Conservation (phyloP, 2,888 invertebrate species). For the Drosophila diplacantha region DNA sequence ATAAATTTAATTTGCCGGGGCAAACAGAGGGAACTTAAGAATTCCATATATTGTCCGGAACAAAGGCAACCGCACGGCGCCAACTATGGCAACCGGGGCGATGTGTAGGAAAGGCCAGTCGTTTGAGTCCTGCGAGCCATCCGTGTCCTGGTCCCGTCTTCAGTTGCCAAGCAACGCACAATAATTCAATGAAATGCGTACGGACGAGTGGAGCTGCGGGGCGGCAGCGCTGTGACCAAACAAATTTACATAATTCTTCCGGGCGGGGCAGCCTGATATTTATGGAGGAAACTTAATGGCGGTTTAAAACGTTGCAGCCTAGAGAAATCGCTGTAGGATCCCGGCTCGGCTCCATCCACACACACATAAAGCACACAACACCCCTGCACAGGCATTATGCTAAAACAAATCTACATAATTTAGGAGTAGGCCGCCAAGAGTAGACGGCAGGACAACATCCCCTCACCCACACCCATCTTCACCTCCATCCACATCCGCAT, state of each 20-base stretch:
- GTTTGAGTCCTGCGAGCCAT: background rate
- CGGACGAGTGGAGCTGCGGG: constrained; percentile 3
- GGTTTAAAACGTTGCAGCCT: constrained; percentile 62
- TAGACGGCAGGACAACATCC: constrained; percentile 24
- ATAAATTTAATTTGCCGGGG: constrained; percentile 35
- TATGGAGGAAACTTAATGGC: constrained; percentile 68
- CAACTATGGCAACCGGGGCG: constrained; percentile 26
- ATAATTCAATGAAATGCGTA: constrained; percentile 60
- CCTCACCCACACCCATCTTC: background rate
- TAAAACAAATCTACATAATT: constrained; percentile 72
- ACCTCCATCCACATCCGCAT: background rate
- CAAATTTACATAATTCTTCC: constrained; percentile 68
- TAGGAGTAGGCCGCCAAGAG: constrained; percentile 56
- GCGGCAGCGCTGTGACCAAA: constrained; percentile 57
- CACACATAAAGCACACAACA: constrained; percentile 15
- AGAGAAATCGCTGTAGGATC: constrained; percentile 36
- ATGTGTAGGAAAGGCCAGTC: constrained; percentile 19
- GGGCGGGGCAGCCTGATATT: constrained; percentile 53
- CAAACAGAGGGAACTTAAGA: constrained; percentile 16
- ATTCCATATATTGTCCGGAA: constrained; percentile 27
- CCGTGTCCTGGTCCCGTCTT: constrained; percentile 1
- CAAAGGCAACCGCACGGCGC: constrained; percentile 24
- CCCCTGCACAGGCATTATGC: constrained; percentile 56
- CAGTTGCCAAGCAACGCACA: constrained; percentile 41
- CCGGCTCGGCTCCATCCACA: constrained; percentile 6